Percentiles rank a stretch among this genome's conserved stretches.
Conservation (phyloP, 1,140 invertebrate species). For the Procambarus virginalis region DNA sequence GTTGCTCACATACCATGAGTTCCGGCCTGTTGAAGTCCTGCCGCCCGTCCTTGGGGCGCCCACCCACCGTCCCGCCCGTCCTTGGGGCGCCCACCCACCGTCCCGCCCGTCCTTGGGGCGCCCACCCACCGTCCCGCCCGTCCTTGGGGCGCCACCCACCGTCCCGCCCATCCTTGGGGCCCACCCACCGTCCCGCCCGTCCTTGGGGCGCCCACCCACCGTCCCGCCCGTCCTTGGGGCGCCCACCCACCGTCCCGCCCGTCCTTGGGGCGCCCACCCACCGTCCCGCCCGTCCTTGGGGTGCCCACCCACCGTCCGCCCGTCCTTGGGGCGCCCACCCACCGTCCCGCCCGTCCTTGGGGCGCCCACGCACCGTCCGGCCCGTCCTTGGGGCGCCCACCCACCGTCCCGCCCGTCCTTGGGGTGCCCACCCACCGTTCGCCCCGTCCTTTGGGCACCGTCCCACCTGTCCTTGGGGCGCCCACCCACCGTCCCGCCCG, state of each 20-base stretch:
- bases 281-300: not conserved
- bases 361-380: not conserved
- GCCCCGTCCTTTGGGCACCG: not conserved
- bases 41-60: not conserved
- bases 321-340: not conserved
- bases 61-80: not conserved
- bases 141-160: too few species aligned
- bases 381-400: not conserved
- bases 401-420: not conserved
- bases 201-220: not conserved
- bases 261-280: not conserved
- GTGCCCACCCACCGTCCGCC: not conserved
- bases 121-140: not conserved
- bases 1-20: conserved; percentile 33
- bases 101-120: too few species aligned
- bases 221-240: not conserved
- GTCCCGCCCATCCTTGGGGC: too few species aligned
- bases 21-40: conserved; percentile 22
- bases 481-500: not conserved
- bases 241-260: not conserved
- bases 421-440: not conserved
- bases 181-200: not conserved
- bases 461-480: not conserved
- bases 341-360: not conserved
- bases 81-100: too few species aligned